Evolutionary conservation across 1,140 invertebrate species (phyloP), one percentile per base, ranked within the genome.

Genomic region (Andrena cerasifolii): DNA sequence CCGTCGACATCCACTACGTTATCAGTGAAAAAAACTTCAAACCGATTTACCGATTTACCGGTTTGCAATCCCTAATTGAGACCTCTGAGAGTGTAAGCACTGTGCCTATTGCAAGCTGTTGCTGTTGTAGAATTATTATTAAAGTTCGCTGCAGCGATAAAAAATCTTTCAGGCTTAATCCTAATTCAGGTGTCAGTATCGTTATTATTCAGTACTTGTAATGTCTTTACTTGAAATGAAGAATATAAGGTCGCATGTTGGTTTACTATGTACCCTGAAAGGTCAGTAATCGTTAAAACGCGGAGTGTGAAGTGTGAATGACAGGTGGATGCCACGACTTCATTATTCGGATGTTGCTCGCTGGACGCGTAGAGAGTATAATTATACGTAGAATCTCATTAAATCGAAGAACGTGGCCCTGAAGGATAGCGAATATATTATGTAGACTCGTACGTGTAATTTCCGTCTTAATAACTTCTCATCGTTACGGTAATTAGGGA

Each of bases 311-410:
- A 49, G 47, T 33, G 54, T 45, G 31, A 28, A 81, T 74, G 78
- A 80, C 59, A 70, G 21, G 53, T 58, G 66, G 47, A 70, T 49
- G 72, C 54, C 73, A 62, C 63, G 79, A 77, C 65, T 82, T 82
- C 53, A 77, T 82, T 81, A 82, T 36, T 74, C 49, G 33, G 21
- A 56, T 14, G 66, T 70, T 75, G 26, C 28, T 45, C 2, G 18
- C 7, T 75, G 56, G 36, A 65, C 47, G 24, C 47, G 49, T 36
- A 18, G 36, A 54, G 67, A 70, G 67, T 28, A 53, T 70, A 80
- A 81, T 82, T 67, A 70, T 59, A 76, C n/a, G 33, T 65, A 54
- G 43, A 49, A 47, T 45, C 56, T 70, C 40, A 47, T 81, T 71
- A 54, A 65, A 47, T 40, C 40, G 12, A 28, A 47, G 28, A 31